A percentile compares a stretch with the other conserved stretches of the same genome.
These are phyloP conservation scores for Antheraea mylitta DNA, from an alignment of 1,140 invertebrate species.

Conservation along the genomic window DNA sequence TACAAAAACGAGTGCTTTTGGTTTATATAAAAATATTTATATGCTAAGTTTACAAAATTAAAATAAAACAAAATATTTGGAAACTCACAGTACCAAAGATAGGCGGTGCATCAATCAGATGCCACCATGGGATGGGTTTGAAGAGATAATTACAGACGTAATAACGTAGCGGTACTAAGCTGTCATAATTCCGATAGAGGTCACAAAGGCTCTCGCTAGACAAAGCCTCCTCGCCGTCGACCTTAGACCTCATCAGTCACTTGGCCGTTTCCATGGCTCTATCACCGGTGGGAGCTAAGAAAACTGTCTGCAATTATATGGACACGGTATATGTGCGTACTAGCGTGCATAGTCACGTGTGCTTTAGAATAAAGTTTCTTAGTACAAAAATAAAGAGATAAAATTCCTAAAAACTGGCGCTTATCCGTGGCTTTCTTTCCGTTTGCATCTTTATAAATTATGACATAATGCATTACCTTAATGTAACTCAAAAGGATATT, in stretches of 20 bases:
- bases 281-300: slow-evolving; percentile 21
- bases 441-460: no score
- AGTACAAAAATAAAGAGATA: no score
- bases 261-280: slow-evolving; percentile 12
- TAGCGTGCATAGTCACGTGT: background rate
- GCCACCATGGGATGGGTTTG: background rate
- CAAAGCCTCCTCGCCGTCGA: slow-evolving; percentile 32
- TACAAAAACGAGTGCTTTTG: no score
- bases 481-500: no score
- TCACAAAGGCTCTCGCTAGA: slow-evolving; percentile 24
- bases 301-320: background rate
- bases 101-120: background rate
- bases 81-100: background rate
- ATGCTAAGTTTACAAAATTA: no score
- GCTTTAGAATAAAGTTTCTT: background rate
- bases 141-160: slow-evolving; percentile 14
- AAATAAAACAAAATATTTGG: no score
- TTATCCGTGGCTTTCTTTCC: no score
- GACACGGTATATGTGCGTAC: background rate
- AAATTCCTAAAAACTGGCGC: no score
- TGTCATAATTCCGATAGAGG: slow-evolving; percentile 23
- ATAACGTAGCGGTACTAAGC: slow-evolving; percentile 39
- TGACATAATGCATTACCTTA: no score
- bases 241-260: slow-evolving; percentile 36
- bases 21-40: no score